Evolutionary conservation across 2,797 vertebrate species (phyloP), one percentile per base, ranked within the genome.

Genomic region (Megalops cyprinoides): DNA sequence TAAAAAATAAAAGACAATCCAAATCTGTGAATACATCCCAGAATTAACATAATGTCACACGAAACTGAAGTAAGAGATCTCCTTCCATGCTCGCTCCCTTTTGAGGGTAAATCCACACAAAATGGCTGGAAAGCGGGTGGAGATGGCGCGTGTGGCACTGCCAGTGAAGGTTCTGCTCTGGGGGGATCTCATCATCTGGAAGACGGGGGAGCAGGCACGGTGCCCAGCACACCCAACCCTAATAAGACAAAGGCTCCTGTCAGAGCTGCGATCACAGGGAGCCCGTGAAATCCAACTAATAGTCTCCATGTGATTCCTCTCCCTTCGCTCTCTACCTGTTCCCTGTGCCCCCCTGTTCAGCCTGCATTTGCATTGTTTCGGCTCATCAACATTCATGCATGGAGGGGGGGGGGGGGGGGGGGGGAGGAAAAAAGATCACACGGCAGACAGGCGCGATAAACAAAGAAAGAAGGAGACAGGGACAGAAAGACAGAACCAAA

Each of bases 261-360:
- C 92, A 93, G 82, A 60, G 25, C 6, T 58, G 8, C 89, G 90
- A 94, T 94, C 92, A 93, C 89, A 93, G 85, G 88, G 89, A 85
- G 90, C 87, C 92, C 89, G 89, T 94, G 94, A 94, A 93, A 94
- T 94, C 90, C 91, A 89, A 82, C 93, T 94, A 93, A 94, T 92
- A 93, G 92, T 93, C 92, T 92, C 94, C 91, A 92, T 89, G 87
- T 89, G 88, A 88, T 90, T 86, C 85, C 77, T 73, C 86, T 85
- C 82, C 84, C 85, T 79, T 84, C 87, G 80, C 85, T 79, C 82
- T 84, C 77, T 90, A 92, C 89, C 90, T 93, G 89, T 86, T 91
- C 86, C 87, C 90, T 90, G 86, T 82, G 81, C 85, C 86, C 20
- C 53, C 28, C n/a, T 23, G n/a, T n/a, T 23, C 6, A 58, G 56